These are phyloP conservation scores for Lutraria lutraria DNA, from an alignment of 2,888 invertebrate species.

Conservation along the genomic window DNA sequence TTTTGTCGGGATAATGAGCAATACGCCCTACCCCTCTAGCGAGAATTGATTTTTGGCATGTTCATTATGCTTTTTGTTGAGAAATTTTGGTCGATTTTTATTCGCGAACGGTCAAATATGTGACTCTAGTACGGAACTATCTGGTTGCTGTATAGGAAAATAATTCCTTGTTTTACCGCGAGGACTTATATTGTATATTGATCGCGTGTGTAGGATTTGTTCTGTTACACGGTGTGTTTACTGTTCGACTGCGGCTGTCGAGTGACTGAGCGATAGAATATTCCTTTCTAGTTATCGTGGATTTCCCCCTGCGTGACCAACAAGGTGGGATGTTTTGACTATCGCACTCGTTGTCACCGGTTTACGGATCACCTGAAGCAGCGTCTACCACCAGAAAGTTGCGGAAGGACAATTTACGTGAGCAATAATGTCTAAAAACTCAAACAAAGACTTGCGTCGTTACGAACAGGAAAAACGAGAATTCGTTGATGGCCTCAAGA, in stretches of 20 bases:
- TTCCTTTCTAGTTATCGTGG: constrained; percentile 77
- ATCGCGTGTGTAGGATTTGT: constrained; percentile 61
- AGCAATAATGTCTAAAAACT: constrained; percentile 89
- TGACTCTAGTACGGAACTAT: constrained; percentile 72
- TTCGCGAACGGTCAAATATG: constrained; percentile 82
- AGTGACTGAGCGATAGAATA: constrained; percentile 76
- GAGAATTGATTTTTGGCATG: constrained; percentile 83
- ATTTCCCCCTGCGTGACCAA: constrained; percentile 77
- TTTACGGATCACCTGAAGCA: constrained; percentile 72
- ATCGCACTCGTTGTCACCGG: constrained; percentile 73
- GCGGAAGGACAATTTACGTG: constrained; percentile 32
- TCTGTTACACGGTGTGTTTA: constrained; percentile 58
- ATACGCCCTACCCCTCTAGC: constrained; percentile 83
- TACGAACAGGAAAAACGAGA: constrained; percentile 93
- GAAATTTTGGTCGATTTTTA: constrained; percentile 81
- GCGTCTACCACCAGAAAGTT: constrained; percentile 57
- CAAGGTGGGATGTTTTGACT: constrained; percentile 75
- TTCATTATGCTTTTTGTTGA: constrained; percentile 86
- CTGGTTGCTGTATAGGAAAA: constrained; percentile 64
- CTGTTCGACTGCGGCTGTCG: constrained; percentile 70
- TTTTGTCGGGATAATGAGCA: constrained; percentile 78
- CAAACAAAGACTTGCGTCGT: constrained; percentile 91
- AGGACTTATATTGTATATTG: constrained; percentile 66
- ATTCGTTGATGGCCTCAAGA: constrained; percentile 94
- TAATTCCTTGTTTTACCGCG: constrained; percentile 68